Conservation (phyloP, 2,113 vertebrate genomes). For the Chamaetylas fuelleborni region DNA sequence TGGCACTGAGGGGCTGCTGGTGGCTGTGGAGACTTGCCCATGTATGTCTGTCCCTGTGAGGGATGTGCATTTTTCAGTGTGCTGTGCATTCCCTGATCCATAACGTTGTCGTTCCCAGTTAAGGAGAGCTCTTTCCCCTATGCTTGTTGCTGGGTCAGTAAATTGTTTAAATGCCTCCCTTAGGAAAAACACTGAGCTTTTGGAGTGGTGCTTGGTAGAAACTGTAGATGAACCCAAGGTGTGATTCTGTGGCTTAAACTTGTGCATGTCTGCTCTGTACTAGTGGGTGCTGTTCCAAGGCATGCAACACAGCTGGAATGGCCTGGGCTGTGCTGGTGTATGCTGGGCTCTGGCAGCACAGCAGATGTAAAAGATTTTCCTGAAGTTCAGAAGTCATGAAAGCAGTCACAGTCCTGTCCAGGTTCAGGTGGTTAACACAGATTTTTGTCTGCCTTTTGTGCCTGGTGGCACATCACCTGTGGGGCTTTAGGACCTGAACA, state of each 20-base stretch:
- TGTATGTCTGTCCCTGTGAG: neutral
- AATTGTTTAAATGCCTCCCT: neutral
- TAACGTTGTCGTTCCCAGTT: neutral
- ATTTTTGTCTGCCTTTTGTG: neutral
- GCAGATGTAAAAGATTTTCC: neutral
- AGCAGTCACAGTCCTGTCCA: fast-evolving
- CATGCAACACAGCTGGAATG: fast-evolving
- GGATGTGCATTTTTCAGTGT: neutral
- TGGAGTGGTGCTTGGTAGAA: neutral
- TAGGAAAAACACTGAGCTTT: neutral
- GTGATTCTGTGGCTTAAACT: neutral
- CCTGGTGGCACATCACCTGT: neutral
- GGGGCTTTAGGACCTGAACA: neutral
- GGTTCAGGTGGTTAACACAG: neutral
- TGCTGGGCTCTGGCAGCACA: neutral
- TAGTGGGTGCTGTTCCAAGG: neutral
- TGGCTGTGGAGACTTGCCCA: neutral
- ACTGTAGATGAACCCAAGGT: neutral
- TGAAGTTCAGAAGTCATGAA: neutral
- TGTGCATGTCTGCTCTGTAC: fast-evolving
- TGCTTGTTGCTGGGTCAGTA: neutral
- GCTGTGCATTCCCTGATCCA: neutral
- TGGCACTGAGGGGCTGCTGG: neutral
- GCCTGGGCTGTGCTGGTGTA: neutral
- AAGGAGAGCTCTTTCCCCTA: neutral